Percentiles rank a stretch among this genome's conserved stretches.
phyloP scores from a whole-genome alignment of 1,140 invertebrate genomes.

The Harpegnathos saltator region DNA sequence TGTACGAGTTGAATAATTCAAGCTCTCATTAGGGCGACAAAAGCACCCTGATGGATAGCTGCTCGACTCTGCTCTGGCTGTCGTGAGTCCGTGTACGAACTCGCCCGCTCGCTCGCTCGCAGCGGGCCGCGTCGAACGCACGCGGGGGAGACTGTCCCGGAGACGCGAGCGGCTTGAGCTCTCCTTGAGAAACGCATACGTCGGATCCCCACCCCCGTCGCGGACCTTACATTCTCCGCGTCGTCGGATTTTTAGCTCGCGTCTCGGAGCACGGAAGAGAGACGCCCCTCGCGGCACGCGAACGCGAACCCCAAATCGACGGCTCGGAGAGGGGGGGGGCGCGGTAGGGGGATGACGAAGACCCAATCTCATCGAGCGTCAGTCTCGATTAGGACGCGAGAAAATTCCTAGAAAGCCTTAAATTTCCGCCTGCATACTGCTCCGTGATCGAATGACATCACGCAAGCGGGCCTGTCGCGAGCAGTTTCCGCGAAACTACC shows the following conservation, averaged over 20 bases:
- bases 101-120: slow-evolving; percentile 33
- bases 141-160: slow-evolving; percentile 14
- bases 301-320: too few species aligned
- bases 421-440: too few species aligned
- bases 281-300: too few species aligned
- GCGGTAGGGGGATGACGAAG: too few species aligned
- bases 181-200: background rate
- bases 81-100: slow-evolving; percentile 72
- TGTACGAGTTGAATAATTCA: slow-evolving; percentile 86
- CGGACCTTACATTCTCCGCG: too few species aligned
- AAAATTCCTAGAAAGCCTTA: too few species aligned
- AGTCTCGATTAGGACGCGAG: too few species aligned
- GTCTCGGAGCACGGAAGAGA: too few species aligned
- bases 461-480: background rate
- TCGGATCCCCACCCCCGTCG: too few species aligned
- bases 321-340: too few species aligned
- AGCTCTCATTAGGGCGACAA: slow-evolving; percentile 87
- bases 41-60: slow-evolving; percentile 86
- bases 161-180: background rate
- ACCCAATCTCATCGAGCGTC: too few species aligned
- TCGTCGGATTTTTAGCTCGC: too few species aligned
- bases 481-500: slow-evolving; percentile 52
- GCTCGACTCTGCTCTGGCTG: slow-evolving; percentile 80
- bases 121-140: slow-evolving; percentile 44
- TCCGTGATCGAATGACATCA: slow-evolving; percentile 12